These are phyloP conservation scores for Mobula birostris DNA, from an alignment of 2,113 vertebrate genomes.

Conservation along the genomic window DNA sequence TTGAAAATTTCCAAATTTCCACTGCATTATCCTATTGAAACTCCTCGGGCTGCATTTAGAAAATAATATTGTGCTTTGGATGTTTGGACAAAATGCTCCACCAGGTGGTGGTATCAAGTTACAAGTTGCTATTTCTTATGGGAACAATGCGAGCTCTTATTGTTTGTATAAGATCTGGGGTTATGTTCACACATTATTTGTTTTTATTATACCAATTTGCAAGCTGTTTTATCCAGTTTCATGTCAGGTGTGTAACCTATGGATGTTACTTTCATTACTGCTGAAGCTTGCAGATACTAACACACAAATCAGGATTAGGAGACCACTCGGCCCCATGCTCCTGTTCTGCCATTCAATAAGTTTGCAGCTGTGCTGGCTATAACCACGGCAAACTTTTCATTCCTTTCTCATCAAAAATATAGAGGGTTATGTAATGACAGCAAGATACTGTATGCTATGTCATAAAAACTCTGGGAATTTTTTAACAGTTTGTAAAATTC, in stretches of 20 bases:
- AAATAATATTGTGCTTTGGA: background rate
- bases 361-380: no score
- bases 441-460: no score
- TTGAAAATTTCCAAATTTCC: background rate
- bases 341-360: no score
- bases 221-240: background rate
- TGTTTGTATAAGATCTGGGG: background rate
- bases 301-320: no score
- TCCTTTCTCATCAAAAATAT: no score
- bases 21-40: background rate
- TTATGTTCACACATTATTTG: background rate
- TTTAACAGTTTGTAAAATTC: background rate
- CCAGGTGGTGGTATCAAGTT: background rate
- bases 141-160: background rate
- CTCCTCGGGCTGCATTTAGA: background rate
- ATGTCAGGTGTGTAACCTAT: background rate
- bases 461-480: background rate
- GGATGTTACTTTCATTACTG: background rate
- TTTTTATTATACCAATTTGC: background rate
- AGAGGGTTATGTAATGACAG: no score
- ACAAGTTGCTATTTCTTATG: background rate
- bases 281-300: background rate
- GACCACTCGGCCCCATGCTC: no score
- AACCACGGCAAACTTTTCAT: no score
- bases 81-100: background rate